Evolutionary conservation across 2,888 invertebrate species (phyloP), one percentile per base, ranked within the genome.

Genomic region (Metellina segmentata): DNA sequence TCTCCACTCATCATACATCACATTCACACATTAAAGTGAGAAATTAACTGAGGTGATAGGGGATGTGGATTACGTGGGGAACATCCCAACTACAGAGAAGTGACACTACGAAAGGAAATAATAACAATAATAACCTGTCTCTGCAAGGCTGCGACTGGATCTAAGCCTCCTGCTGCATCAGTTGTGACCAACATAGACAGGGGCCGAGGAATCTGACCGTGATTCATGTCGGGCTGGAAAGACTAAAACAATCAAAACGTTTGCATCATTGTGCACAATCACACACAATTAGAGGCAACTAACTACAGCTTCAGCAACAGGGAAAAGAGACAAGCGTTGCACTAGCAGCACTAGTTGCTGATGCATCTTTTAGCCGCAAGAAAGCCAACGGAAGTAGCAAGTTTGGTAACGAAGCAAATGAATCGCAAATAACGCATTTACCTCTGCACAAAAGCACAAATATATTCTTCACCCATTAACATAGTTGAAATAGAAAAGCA

Each of bases 81-180:
- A 61, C 61, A 61, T 16, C 61, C 61, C 16, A 16, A 61, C 61
- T 11, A 61, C 7, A 61, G 16, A 61, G 61, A 34, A 34, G 34
- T 34, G 61, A 61, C 9, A 61, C 61, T 61, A 61, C 9, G 61
- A 16, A 61, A 61, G 61, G 16, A 61, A 61, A 16, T 11, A 61
- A 61, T 61, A 9, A 16, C 61, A 9, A 20, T 71, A 75, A 92
- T 88, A 91, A 94, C 94, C 94, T 94, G 94, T 94, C 94, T 94
- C 91, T 94, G 94, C 7, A 94, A 93, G 61, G 94, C 94, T 72
- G 94, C 94, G 81, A 94, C 94, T 16, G 94, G 94, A 93, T 94
- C 94, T 34, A 94, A 93, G 8, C 94, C 94, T 90, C 94, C 94
- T 88, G 94, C 94, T 11, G 94, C 94, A 86, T 95, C 95, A 0